Evolutionary conservation across 2,888 invertebrate genomes (phyloP).

Genomic region (Drosophila conformis): DNA sequence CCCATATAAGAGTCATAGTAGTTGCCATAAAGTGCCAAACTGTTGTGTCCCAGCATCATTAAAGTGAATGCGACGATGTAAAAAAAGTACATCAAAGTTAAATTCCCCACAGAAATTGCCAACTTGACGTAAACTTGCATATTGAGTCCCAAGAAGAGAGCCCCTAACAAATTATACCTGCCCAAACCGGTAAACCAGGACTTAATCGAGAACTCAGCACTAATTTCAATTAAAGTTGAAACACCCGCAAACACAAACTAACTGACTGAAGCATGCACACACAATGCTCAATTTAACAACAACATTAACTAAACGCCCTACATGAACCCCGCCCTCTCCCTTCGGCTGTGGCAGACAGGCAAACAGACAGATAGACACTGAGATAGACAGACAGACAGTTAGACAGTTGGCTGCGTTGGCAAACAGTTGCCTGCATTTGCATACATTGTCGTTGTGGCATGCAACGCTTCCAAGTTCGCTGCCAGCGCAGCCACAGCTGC

Average conservation of each 20-base stretch:
- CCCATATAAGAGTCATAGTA: neutral
- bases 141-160: neutral
- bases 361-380: neutral
- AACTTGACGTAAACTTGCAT: constrained; percentile 28
- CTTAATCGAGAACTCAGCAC: constrained; percentile 67
- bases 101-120: constrained; percentile 21
- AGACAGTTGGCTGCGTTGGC: constrained; percentile 23
- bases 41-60: constrained; percentile 15
- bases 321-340: constrained; percentile 6
- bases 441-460: constrained; percentile 42
- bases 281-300: constrained; percentile 69
- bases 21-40: constrained; percentile 13
- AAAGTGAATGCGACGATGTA: constrained; percentile 1
- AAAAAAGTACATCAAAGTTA: constrained; percentile 19
- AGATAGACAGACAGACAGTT: constrained; percentile 1
- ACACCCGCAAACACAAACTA: constrained; percentile 49
- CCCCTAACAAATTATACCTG: constrained; percentile 8
- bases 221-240: constrained; percentile 79
- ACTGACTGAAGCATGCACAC: constrained; percentile 12
- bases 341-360: neutral
- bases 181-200: constrained; percentile 37
- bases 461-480: constrained; percentile 7
- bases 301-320: constrained; percentile 62
- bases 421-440: constrained; percentile 71
- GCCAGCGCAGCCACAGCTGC: constrained; percentile 14